phyloP scores from a whole-genome alignment of 2,797 vertebrate genomes.

The Eleutherodactylus coqui region DNA sequence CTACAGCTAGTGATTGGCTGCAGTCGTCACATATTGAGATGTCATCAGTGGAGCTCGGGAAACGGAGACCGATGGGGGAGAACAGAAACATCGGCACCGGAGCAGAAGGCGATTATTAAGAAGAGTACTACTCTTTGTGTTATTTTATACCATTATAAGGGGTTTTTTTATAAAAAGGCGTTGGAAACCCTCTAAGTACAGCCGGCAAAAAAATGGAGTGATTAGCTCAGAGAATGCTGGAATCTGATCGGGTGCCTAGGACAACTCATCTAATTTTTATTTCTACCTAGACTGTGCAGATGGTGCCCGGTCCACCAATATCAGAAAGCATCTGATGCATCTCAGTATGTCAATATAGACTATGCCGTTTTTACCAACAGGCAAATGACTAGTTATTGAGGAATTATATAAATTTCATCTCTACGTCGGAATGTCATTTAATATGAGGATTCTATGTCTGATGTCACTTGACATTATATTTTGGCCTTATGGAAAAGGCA shows the following conservation, averaged over 20 bases:
- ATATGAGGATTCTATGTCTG: neutral
- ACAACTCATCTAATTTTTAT: neutral
- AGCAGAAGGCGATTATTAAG: no score
- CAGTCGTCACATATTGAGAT: no score
- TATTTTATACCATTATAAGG: no score
- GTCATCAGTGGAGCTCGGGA: no score
- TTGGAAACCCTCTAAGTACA: neutral
- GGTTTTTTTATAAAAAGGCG: no score
- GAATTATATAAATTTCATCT: neutral
- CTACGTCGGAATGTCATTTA: conserved; percentile 9
- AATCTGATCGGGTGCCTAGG: neutral
- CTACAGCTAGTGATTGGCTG: no score
- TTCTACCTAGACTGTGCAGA: neutral
- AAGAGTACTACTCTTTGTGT: no score
- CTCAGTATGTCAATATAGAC: neutral
- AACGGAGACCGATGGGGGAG: no score
- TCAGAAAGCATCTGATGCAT: neutral
- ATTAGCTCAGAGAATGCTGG: neutral
- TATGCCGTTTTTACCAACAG: neutral
- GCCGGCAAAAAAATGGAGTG: neutral
- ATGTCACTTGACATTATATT: neutral
- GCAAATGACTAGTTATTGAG: neutral
- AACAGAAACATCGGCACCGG: no score
- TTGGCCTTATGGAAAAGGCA: neutral
- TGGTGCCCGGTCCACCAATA: neutral